Percentiles rank a stretch among this genome's conserved stretches.
These are phyloP conservation scores for Andrena cerasifolii DNA, from an alignment of 1,140 invertebrate genomes.

Conservation along the genomic window DNA sequence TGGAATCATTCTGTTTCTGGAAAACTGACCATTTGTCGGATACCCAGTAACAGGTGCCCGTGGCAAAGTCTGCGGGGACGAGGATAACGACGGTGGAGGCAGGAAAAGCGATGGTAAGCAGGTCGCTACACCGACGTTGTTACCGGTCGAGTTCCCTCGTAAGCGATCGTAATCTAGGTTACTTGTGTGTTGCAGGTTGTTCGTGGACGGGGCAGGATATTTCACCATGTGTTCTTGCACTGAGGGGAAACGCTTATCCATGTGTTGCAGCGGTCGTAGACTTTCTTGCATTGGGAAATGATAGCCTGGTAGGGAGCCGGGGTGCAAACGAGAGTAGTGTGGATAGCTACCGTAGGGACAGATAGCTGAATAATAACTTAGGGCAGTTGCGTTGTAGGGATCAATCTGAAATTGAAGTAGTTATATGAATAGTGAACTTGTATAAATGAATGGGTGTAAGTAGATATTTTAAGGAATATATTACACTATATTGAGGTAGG, in stretches of 20 bases:
- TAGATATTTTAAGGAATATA: too few species aligned
- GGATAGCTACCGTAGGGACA: conserved; percentile 51
- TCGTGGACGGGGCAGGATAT: conserved; percentile 20
- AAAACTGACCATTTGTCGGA: conserved; percentile 26
- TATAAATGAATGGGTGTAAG: too few species aligned
- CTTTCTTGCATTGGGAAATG: conserved; percentile 52
- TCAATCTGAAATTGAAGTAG: conserved; percentile 65
- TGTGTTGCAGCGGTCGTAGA: conserved; percentile 18
- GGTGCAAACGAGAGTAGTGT: conserved; percentile 55
- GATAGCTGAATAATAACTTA: conserved; percentile 62
- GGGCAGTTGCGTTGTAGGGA: conserved; percentile 56
- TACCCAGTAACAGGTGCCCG: conserved; percentile 21
- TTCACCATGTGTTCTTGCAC: conserved; percentile 44
- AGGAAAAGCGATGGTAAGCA: conserved; percentile 30
- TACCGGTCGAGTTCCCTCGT: neutral
- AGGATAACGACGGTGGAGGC: conserved; percentile 17
- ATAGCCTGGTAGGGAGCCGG: conserved; percentile 28
- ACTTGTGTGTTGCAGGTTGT: conserved; percentile 13
- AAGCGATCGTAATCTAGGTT: conserved; percentile 41
- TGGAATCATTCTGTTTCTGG: conserved; percentile 53
- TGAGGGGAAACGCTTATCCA: conserved; percentile 39
- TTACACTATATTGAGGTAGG: neutral
- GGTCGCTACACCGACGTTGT: conserved; percentile 12
- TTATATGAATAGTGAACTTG: neutral
- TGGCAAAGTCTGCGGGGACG: conserved; percentile 43